Evolutionary conservation across 64 coral and sea anemone genomes (phyloP), one percentile per base, ranked within the genome.

Genomic region (Acropora tenuis): DNA sequence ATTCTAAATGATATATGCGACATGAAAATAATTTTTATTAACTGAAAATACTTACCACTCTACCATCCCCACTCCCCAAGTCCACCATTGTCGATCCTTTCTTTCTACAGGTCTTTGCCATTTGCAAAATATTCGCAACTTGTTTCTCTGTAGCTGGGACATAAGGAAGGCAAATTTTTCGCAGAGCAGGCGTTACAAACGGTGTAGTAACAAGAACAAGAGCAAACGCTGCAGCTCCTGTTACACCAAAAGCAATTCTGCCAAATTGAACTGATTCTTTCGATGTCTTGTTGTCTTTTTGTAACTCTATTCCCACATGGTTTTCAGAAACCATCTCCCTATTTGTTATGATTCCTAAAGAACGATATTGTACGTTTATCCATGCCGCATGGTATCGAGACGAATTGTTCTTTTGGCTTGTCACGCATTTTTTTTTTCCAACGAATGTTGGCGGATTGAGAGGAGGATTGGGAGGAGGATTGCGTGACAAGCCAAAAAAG

Each of bases 131-230:
- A 92, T 99, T 99, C 17, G 53, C 72, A 82, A 99, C 79, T 84
- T 99, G 97, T 88, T 73, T 96, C 43, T 96, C 91, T 69, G 97
- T 99, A 17, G 97, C 97, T 69, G 97, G 97, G 9, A 99, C 97
- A 77, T 94, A 99, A 4, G 97, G 97, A 77, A 99, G 76, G 73
- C 97, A 99, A 12, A 99, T 75, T 88, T 91, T 95, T 8, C 97
- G 88, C 4, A 96, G 77, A 68, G 97, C 97, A 42, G 97, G 97
- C 46, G 94, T 95, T 16, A 99, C 77, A 73, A 99, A 99, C 61
- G 97, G 97, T 69, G 92, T 94, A 41, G 97, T 96, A 41, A 93
- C 79, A 74, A 90, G 91, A 84, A 99, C 94, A 71, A 96, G 77
- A 18, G 94, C 94, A 67, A 93, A 52, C 69, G 92, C 84, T 52